These are phyloP conservation scores for Serripes groenlandicus DNA, from an alignment of 2,888 invertebrate species.

Conservation along the genomic window DNA sequence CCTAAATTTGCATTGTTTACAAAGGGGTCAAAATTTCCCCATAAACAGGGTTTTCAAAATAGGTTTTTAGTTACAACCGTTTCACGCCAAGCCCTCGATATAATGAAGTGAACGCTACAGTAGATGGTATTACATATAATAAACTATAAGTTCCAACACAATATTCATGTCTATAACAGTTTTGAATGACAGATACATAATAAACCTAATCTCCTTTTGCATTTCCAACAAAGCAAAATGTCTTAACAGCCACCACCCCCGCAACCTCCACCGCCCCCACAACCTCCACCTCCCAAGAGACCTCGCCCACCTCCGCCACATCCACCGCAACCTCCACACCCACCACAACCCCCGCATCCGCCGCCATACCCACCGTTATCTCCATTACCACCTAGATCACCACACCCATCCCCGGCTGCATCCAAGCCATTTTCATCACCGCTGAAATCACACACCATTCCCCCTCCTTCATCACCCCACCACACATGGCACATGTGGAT, in stretches of 20 bases:
- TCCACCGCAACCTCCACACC: conserved; percentile 5
- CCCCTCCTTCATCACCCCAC: conserved; percentile 30
- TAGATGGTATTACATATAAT: neutral
- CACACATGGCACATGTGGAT: conserved; percentile 74
- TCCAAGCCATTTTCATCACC: conserved; percentile 24
- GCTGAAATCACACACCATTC: conserved; percentile 53
- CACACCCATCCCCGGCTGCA: conserved; percentile 24
- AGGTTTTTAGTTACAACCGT: too few species aligned
- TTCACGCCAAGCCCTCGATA: too few species aligned
- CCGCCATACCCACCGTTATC: conserved; percentile 7
- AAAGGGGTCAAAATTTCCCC: too few species aligned
- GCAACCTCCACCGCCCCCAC: neutral
- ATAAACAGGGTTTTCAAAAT: too few species aligned
- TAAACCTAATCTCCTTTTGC: too few species aligned
- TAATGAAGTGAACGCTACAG: too few species aligned
- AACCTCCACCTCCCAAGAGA: neutral
- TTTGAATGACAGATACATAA: neutral
- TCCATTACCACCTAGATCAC: neutral
- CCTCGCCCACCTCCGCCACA: neutral
- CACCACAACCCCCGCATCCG: conserved; percentile 23
- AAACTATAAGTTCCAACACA: neutral
- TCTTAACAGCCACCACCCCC: neutral
- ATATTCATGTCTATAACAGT: neutral
- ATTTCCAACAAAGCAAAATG: neutral
- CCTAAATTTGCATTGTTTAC: too few species aligned